Conservation (phyloP, 2,888 invertebrate genomes). For the Pogonocherus hispidulus region DNA sequence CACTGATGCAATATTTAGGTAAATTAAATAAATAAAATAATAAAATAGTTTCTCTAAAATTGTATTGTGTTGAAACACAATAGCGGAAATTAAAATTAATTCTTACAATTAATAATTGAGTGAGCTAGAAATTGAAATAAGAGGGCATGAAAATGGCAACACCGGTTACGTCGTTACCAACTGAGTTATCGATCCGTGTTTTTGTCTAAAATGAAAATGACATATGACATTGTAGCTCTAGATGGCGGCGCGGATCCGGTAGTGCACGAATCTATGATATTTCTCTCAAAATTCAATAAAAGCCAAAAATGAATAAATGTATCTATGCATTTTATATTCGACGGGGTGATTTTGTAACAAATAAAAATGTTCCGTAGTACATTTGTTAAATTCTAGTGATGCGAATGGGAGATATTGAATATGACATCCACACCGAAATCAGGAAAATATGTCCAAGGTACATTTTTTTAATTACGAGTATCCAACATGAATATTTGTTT, state of each 20-base stretch:
- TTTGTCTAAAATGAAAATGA: constrained; percentile 44
- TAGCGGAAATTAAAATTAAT: too few species aligned
- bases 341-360: constrained; percentile 12
- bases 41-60: too few species aligned
- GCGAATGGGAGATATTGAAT: constrained; percentile 58
- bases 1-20: not conserved
- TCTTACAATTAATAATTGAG: too few species aligned
- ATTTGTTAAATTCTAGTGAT: constrained; percentile 27
- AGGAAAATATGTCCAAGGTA: constrained; percentile 69
- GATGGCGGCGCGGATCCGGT: constrained; percentile 53
- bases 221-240: constrained; percentile 45
- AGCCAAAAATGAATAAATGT: constrained; percentile 31
- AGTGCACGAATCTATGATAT: constrained; percentile 38
- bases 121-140: too few species aligned
- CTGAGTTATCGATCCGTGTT: constrained; percentile 40
- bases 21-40: too few species aligned
- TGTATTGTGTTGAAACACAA: too few species aligned
- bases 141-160: too few species aligned
- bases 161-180: constrained; percentile 8
- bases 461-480: constrained; percentile 38
- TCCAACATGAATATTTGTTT: constrained; percentile 4
- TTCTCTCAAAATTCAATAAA: constrained; percentile 23
- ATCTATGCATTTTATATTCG: not conserved
- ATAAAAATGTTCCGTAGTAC: constrained; percentile 18
- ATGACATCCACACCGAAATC: constrained; percentile 69